Percentiles rank a stretch among this genome's conserved stretches.
Evolutionary conservation across 1,140 invertebrate genomes (phyloP).

Genomic region (Leptopilina clavipes): DNA sequence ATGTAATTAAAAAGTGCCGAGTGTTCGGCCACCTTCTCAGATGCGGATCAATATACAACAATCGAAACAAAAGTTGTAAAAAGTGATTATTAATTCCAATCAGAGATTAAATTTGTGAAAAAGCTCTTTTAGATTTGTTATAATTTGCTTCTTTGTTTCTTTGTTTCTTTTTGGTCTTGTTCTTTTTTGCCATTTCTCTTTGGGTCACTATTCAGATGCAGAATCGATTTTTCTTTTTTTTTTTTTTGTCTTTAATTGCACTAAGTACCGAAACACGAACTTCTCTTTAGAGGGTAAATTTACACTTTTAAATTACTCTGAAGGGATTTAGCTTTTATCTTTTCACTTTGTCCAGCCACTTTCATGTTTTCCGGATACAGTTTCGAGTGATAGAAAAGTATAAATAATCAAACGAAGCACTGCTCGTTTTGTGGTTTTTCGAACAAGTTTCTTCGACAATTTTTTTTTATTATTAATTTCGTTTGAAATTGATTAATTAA

Average conservation of each 20-base stretch:
- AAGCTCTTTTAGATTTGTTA: constrained; percentile 22
- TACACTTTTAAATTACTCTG: constrained; percentile 10
- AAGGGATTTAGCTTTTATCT: constrained; percentile 19
- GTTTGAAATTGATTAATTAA: no score
- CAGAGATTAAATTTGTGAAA: neutral
- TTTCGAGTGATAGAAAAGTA: neutral
- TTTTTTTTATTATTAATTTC: no score
- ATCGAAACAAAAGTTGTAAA: constrained; percentile 15
- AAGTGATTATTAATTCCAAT: constrained; percentile 30
- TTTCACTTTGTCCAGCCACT: neutral
- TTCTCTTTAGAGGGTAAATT: constrained; percentile 4
- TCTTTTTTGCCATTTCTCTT: neutral
- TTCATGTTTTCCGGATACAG: neutral
- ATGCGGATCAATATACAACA: constrained; percentile 11
- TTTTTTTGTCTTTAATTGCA: neutral
- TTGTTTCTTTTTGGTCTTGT: no score
- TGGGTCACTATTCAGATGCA: neutral
- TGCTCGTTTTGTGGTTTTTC: no score
- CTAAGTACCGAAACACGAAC: constrained; percentile 1
- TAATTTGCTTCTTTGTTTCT: neutral
- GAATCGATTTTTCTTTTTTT: neutral
- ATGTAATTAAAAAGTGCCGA: constrained; percentile 30
- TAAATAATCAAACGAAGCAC: neutral
- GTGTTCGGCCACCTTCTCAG: constrained; percentile 12
- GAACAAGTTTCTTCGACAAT: no score